Percentiles rank a stretch among this genome's conserved stretches.
These are phyloP conservation scores for Mantis religiosa DNA, from an alignment of 2,888 invertebrate species.

Conservation along the genomic window DNA sequence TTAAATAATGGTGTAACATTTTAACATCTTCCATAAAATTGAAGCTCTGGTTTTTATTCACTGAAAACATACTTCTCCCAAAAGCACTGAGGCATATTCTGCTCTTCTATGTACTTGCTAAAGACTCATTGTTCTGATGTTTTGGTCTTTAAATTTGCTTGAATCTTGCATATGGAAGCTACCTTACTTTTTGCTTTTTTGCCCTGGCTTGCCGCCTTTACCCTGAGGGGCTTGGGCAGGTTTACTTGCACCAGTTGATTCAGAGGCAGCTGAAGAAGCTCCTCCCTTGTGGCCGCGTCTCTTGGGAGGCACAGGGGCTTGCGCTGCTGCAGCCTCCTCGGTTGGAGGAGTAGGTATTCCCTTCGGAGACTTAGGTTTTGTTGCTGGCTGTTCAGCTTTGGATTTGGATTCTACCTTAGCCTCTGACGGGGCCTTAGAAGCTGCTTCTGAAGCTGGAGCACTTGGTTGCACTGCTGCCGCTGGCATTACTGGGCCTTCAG, in stretches of 20 bases:
- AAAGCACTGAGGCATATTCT: not conserved
- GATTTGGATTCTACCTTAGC: not conserved
- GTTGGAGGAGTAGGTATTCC: not conserved
- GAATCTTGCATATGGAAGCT: not conserved
- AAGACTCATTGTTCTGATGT: not conserved
- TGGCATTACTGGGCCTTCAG: not conserved
- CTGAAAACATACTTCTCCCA: not conserved
- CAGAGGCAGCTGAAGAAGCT: not conserved
- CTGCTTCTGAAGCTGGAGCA: not conserved
- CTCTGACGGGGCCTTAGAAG: not conserved
- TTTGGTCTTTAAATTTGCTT: not conserved
- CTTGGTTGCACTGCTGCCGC: too few relatives aligned
- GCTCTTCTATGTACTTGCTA: not conserved
- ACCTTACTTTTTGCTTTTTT: conserved; percentile 11
- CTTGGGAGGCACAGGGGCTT: conserved; percentile 13
- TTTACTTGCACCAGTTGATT: not conserved
- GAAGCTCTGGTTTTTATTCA: not conserved
- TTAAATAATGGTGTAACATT: not conserved
- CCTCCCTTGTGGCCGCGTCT: not conserved
- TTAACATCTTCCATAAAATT: not conserved
- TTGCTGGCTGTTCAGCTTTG: not conserved
- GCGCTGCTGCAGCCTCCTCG: not conserved
- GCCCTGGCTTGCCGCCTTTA: not conserved
- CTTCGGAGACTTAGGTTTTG: not conserved
- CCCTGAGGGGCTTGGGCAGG: not conserved